Conservation (phyloP, 2,113 vertebrate genomes). For the Corvus moneduloides region DNA sequence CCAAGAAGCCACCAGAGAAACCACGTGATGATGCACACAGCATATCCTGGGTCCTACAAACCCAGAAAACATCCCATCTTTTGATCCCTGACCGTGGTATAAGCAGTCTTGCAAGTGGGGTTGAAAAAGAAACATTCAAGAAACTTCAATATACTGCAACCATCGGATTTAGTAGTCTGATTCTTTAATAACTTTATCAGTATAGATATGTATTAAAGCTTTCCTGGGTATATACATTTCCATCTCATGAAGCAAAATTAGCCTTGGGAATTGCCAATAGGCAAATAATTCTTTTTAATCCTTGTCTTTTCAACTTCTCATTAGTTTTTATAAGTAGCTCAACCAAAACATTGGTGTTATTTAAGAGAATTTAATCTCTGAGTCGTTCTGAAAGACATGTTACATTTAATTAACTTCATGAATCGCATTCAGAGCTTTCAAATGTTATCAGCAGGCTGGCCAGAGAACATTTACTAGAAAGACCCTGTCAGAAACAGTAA, state of each 20-base stretch:
- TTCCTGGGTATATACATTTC: neutral
- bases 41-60: neutral
- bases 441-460: neutral
- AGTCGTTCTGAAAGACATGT: neutral
- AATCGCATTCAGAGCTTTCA: neutral
- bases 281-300: conserved; percentile 57
- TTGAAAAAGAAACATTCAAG: neutral
- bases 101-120: neutral
- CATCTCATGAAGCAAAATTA: conserved; percentile 31
- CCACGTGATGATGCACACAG: accelerated
- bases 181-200: conserved; percentile 40
- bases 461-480: neutral
- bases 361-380: conserved; percentile 18
- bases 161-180: neutral
- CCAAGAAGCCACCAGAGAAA: neutral
- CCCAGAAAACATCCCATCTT: neutral
- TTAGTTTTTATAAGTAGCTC: conserved; percentile 38
- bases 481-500: neutral
- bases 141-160: neutral
- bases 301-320: conserved; percentile 13
- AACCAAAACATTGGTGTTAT: neutral
- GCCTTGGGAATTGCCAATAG: conserved; percentile 6
- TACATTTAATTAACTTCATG: neutral
- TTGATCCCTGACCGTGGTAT: neutral
- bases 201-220: conserved; percentile 1